A percentile compares a stretch with the other conserved stretches of the same genome.
phyloP scores from a whole-genome alignment of 2,113 vertebrate species.

The Phalacrocorax aristotelis region DNA sequence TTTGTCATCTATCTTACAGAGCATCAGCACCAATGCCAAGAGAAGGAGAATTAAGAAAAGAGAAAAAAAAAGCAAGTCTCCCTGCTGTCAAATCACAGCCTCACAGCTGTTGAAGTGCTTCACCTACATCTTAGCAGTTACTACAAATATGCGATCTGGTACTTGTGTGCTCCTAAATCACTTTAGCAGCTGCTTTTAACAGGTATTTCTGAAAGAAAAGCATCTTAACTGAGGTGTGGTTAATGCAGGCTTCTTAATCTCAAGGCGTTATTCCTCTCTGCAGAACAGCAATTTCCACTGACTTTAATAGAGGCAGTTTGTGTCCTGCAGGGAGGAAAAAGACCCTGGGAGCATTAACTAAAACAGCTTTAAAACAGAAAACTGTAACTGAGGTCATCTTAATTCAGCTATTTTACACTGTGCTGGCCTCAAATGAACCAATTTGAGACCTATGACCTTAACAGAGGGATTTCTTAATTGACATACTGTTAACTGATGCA shows the following conservation, averaged over 20 bases:
- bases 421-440: conserved; percentile 32
- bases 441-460: conserved; percentile 48
- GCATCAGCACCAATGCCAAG: not conserved
- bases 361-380: conserved; percentile 32
- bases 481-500: not conserved
- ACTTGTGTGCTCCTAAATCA: conserved; percentile 2
- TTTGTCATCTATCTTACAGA: not conserved
- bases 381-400: conserved; percentile 33
- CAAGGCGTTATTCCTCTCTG: not conserved
- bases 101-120: not conserved
- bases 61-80: not conserved
- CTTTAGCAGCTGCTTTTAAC: not conserved
- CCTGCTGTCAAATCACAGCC: not conserved
- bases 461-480: not conserved
- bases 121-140: not conserved
- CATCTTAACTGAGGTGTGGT: not conserved
- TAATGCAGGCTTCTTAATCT: not conserved
- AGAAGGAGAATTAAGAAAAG: not conserved
- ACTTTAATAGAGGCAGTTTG: conserved; percentile 34
- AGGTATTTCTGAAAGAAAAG: not conserved
- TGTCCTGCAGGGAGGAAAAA: conserved; percentile 45
- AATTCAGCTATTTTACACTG: conserved; percentile 37
- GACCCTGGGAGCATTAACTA: conserved; percentile 9
- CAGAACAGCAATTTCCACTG: conserved; percentile 19
- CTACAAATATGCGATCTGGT: not conserved